A percentile compares a stretch with the other conserved stretches of the same genome.
Conservation (phyloP, 1,140 invertebrate genomes). For the Zelostemma sp. region DNA sequence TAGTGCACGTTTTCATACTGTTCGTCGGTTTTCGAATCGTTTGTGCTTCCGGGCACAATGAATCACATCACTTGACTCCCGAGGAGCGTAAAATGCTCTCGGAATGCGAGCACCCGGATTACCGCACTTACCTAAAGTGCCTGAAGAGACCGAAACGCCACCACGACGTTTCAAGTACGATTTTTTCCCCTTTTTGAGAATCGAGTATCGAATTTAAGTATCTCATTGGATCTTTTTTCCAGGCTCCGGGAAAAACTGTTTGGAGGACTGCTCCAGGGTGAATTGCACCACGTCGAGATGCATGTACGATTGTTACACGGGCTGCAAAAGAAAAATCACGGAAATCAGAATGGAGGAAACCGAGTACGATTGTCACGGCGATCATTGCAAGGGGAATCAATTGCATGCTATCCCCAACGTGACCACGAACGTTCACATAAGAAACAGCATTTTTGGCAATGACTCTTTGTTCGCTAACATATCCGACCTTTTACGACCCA, state of each 20-base stretch:
- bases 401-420: conserved; percentile 41
- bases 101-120: conserved; percentile 60
- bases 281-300: conserved; percentile 48
- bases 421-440: conserved; percentile 58
- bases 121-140: conserved; percentile 62
- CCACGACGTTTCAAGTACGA: conserved; percentile 18
- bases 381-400: conserved; percentile 27
- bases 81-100: conserved; percentile 41
- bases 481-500: conserved; percentile 6
- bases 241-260: conserved; percentile 37
- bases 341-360: conserved; percentile 33
- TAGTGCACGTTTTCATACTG: conserved; percentile 20
- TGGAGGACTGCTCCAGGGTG: conserved; percentile 49
- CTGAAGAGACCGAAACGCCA: conserved; percentile 61
- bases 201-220: not conserved
- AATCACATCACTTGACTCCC: conserved; percentile 12
- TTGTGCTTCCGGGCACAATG: conserved; percentile 16
- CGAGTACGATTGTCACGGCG: conserved; percentile 25
- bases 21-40: conserved; percentile 4
- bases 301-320: conserved; percentile 46
- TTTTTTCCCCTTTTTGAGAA: not conserved
- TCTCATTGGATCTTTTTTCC: conserved; percentile 7
- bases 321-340: conserved; percentile 43
- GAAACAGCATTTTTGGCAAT: conserved; percentile 21
- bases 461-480: not conserved